phyloP scores from a whole-genome alignment of 2,797 vertebrate genomes.

The Siniperca obscura region DNA sequence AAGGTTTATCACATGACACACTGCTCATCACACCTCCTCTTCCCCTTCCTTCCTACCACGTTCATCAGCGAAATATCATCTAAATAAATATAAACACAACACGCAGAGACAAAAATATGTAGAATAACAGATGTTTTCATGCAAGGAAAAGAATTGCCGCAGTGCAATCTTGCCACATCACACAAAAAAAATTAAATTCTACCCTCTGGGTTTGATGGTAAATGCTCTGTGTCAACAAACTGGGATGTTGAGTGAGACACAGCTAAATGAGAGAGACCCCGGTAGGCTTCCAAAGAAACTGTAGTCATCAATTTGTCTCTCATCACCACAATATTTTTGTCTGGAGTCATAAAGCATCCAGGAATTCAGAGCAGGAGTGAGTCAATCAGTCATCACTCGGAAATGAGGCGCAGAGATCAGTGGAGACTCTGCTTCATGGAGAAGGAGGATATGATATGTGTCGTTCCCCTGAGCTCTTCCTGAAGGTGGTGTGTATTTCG shows the following conservation, averaged over 20 bases:
- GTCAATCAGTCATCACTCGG: slow-evolving; percentile 46
- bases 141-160: slow-evolving; percentile 17
- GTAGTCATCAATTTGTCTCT: slow-evolving; percentile 50
- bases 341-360: slow-evolving; percentile 41
- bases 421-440: slow-evolving; percentile 6
- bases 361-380: slow-evolving; percentile 38
- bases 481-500: slow-evolving; percentile 25
- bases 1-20: slow-evolving; percentile 59
- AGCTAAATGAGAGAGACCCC: slow-evolving; percentile 26
- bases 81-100: slow-evolving; percentile 25
- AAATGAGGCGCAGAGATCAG: slow-evolving; percentile 15
- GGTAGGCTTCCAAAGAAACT: slow-evolving; percentile 31
- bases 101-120: slow-evolving; percentile 2
- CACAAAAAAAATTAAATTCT: slow-evolving; percentile 47
- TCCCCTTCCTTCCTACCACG: background rate
- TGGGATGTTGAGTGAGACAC: slow-evolving; percentile 36
- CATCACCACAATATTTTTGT: slow-evolving; percentile 33
- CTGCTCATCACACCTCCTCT: slow-evolving; percentile 52
- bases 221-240: slow-evolving; percentile 47
- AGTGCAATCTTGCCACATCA: slow-evolving; percentile 14
- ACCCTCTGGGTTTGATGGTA: slow-evolving; percentile 26
- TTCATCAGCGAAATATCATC: slow-evolving; percentile 28
- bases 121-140: slow-evolving; percentile 27
- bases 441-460: slow-evolving; percentile 8
- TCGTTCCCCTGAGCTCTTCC: slow-evolving; percentile 37